Percentiles rank a stretch among this genome's conserved stretches.
These are phyloP conservation scores for Hucho hucho DNA, from an alignment of 2,113 vertebrate species.

Conservation along the genomic window DNA sequence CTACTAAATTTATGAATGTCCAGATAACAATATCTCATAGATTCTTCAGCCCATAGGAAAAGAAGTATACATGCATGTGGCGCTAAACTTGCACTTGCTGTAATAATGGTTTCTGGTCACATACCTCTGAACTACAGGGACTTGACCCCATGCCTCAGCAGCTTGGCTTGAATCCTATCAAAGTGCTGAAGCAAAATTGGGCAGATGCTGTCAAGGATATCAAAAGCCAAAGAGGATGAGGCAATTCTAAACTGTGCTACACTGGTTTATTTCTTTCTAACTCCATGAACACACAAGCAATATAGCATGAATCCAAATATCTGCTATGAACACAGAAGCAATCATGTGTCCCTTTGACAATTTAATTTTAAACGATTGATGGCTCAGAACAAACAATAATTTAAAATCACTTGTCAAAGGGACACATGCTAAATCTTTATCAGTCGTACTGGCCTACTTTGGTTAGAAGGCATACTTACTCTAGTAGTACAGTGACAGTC, in stretches of 20 bases:
- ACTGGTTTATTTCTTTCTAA: constrained; percentile 47
- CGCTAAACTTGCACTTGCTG: constrained; percentile 40
- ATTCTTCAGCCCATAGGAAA: constrained; percentile 29
- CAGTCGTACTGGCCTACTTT: background rate
- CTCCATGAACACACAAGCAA: constrained; percentile 16
- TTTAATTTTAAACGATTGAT: background rate
- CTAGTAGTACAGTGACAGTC: background rate
- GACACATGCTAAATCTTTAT: background rate
- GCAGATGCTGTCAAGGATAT: constrained; percentile 53
- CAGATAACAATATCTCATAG: constrained; percentile 57
- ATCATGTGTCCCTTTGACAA: background rate
- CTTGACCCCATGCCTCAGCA: constrained; percentile 59
- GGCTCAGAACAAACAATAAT: no score
- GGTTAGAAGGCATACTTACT: no score
- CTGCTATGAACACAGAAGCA: constrained; percentile 13
- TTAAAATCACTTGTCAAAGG: background rate
- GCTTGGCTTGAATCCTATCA: constrained; percentile 64
- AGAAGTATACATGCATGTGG: constrained; percentile 27
- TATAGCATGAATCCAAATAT: constrained; percentile 21
- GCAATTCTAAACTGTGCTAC: constrained; percentile 50
- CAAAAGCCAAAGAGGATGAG: constrained; percentile 48
- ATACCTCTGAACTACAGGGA: constrained; percentile 55
- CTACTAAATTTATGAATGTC: constrained; percentile 39
- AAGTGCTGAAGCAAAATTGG: constrained; percentile 59
- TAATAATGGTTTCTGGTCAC: constrained; percentile 61